A percentile compares a stretch with the other conserved stretches of the same genome.
phyloP scores from a whole-genome alignment of 1,140 invertebrate species.

The Zaprionus nigranus region DNA sequence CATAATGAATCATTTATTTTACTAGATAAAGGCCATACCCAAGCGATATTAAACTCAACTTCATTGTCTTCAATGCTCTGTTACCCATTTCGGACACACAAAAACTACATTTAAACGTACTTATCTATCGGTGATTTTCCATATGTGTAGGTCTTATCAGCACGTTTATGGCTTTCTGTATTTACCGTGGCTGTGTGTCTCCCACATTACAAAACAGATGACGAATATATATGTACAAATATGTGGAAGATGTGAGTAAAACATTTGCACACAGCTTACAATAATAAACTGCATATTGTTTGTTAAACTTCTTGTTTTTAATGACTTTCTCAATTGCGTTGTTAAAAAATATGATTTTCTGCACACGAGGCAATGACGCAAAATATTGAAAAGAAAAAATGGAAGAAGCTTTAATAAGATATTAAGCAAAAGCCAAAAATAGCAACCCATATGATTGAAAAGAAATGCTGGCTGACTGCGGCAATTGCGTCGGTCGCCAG shows the following conservation, averaged over 20 bases:
- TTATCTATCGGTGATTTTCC: constrained; percentile 1
- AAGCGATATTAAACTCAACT: background rate
- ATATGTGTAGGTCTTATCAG: constrained; percentile 22
- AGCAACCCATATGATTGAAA: constrained; percentile 37
- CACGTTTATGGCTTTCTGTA: constrained; percentile 1
- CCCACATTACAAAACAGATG: constrained; percentile 16
- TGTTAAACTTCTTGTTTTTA: background rate
- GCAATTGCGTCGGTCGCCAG: constrained; percentile 11
- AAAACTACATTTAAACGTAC: background rate
- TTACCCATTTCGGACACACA: background rate
- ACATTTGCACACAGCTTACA: background rate
- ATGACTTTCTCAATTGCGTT: constrained; percentile 19
- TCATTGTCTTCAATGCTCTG: background rate
- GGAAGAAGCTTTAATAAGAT: constrained; percentile 18
- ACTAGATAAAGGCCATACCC: background rate
- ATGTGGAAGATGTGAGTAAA: background rate
- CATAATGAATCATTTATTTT: background rate
- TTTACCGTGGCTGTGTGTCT: constrained; percentile 11
- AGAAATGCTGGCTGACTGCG: constrained; percentile 9
- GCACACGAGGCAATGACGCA: constrained; percentile 34
- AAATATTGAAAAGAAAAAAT: constrained; percentile 38
- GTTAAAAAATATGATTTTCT: constrained; percentile 14
- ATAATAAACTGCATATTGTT: background rate
- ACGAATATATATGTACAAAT: background rate
- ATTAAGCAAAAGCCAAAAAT: constrained; percentile 34